A percentile compares a stretch with the other conserved stretches of the same genome.
phyloP scores from a whole-genome alignment of 2,797 vertebrate species.

The Buphagus erythrorhynchus region DNA sequence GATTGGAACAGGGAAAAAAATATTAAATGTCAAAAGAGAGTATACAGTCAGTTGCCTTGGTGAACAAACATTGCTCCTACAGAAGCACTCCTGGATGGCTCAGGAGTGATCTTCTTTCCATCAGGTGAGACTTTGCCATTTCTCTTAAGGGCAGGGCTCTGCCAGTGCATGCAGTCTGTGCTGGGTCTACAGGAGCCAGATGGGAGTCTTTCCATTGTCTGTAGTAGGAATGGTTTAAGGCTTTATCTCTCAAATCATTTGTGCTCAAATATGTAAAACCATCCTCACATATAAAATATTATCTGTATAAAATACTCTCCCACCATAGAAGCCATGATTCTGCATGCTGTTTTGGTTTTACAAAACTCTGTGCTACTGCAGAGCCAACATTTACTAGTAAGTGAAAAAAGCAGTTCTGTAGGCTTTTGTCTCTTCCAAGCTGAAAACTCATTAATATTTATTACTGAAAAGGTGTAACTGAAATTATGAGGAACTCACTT shows the following conservation, averaged over 20 bases:
- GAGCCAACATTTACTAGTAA: not conserved
- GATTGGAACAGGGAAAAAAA: not conserved
- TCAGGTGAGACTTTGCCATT: not conserved
- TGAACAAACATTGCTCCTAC: not conserved
- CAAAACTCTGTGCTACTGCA: not conserved
- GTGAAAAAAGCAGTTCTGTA: not conserved
- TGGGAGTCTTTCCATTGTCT: not conserved
- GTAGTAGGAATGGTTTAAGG: not conserved
- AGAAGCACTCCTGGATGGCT: not conserved
- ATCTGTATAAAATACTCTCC: not conserved
- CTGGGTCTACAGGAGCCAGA: not conserved
- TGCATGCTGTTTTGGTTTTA: not conserved
- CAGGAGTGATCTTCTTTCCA: not conserved
- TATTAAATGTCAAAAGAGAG: not conserved
- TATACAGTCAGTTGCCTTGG: not conserved
- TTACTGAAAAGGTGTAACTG: not conserved
- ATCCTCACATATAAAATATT: not conserved
- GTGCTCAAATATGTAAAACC: not conserved
- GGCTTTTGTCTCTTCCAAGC: not conserved
- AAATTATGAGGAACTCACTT: not conserved
- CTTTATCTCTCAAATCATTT: not conserved
- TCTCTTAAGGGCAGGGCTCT: not conserved
- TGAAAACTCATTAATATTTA: not conserved
- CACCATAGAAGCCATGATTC: not conserved
- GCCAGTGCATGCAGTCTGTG: not conserved